phyloP scores from a whole-genome alignment of 2,113 vertebrate species.

The Cygnus buccinator region DNA sequence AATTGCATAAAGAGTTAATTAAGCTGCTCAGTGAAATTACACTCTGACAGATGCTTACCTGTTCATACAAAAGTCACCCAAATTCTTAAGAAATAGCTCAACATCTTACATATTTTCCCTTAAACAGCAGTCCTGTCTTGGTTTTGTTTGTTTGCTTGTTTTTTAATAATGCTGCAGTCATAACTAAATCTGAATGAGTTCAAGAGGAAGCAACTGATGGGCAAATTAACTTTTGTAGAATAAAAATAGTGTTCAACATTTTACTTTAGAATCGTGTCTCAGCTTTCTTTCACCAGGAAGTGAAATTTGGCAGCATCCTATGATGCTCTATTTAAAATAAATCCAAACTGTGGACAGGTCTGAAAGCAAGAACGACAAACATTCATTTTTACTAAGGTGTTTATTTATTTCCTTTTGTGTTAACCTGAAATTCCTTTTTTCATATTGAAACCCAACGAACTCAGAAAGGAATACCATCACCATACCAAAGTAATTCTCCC shows the following conservation, averaged over 20 bases:
- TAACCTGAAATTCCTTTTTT: background rate
- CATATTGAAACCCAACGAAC: background rate
- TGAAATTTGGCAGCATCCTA: background rate
- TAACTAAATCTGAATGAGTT: background rate
- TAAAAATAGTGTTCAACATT: background rate
- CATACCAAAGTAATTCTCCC: background rate
- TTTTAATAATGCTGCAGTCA: background rate
- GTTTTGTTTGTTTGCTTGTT: background rate
- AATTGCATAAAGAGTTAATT: slow-evolving; percentile 32
- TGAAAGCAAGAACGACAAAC: background rate
- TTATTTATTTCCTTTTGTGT: background rate
- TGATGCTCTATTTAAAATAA: background rate
- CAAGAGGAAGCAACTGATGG: background rate
- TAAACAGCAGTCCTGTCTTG: background rate
- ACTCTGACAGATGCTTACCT: slow-evolving; percentile 20
- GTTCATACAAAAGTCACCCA: background rate
- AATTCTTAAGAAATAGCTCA: background rate
- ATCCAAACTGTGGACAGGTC: background rate
- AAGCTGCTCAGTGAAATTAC: slow-evolving; percentile 30
- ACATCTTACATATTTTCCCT: background rate
- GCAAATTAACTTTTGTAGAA: background rate
- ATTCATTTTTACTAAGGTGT: background rate
- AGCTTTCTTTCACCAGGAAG: background rate
- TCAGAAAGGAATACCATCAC: background rate
- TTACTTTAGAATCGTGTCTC: background rate